Conservation (phyloP, 1,140 invertebrate species). For the Hormaphis cornu region DNA sequence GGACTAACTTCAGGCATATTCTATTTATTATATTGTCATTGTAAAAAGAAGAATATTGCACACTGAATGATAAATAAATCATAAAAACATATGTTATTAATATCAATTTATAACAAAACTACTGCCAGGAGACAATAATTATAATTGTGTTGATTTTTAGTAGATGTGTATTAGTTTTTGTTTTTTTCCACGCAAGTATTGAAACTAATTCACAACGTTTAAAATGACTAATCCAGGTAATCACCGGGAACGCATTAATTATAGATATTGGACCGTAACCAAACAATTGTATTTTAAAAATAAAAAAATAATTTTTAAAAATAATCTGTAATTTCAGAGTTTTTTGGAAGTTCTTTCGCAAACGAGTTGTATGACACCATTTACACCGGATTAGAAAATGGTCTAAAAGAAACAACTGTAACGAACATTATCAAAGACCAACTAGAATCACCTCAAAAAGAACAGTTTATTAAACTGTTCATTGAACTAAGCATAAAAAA, state of each 20-base stretch:
- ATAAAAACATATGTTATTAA: too few relatives aligned
- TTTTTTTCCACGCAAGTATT: not conserved
- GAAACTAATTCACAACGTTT: not conserved
- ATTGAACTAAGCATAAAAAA: not conserved
- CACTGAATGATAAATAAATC: too few relatives aligned
- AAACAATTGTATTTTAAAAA: too few relatives aligned
- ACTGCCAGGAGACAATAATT: too few relatives aligned
- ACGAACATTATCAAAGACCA: not conserved
- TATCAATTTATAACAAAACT: too few relatives aligned
- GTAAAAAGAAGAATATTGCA: too few relatives aligned
- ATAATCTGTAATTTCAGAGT: not conserved
- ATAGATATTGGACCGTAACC: not conserved
- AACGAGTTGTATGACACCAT: not conserved
- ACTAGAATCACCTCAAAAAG: not conserved
- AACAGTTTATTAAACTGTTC: not conserved
- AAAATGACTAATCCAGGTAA: not conserved
- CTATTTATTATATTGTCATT: too few relatives aligned
- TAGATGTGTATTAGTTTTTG: too few relatives aligned
- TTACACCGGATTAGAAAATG: not conserved
- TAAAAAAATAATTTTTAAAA: too few relatives aligned
- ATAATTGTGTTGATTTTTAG: too few relatives aligned
- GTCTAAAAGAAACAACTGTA: not conserved
- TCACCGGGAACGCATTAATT: too few relatives aligned
- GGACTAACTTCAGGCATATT: too few relatives aligned
- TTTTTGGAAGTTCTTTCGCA: not conserved